Base-by-base conservation (phyloP, 30 jellyfish, hydroid and myxozoan genomes). In the Phacellophora camtschatica region DNA sequence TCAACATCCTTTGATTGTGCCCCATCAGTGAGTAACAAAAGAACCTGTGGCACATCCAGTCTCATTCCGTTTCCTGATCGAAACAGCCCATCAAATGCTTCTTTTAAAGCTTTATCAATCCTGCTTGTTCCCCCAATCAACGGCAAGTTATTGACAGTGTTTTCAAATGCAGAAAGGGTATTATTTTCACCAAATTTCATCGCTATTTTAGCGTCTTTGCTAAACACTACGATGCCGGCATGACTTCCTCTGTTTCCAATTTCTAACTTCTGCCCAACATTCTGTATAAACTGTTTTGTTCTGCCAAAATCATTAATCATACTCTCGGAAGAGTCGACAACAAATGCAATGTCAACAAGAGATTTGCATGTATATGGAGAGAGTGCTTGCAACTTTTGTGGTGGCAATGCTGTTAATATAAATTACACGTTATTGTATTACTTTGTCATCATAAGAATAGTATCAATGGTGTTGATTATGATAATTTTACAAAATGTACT, bases 11-110 rank as follows among this genome's bases (percentile, higher is more conserved):
- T 35, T 27, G 81, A 16, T 50, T 54, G 84, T 36, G 42, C 81
- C 8, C 86, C 81, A 33, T 73, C 86, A 36, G 94, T 66, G 27
- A 82, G 37, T 10, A 82, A 36, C 12, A 82, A 43, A 20, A 82
- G 81, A 8, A 80, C 74, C 51, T 55, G 37, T 39, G 91, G 91
- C 27, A 65, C 84, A 20, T 80, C 56, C 22, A 34, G 10, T 43
- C 91, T 63, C 84, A 49, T 53, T 50, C 94, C 94, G 33, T 82
- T 37, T 12, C 31, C 72, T 39, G 53, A 63, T 46, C 37, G 29
- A 70, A 82, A 82, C 94, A 82, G 19, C 12, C 56, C 84, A 22
- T 68, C 53, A 53, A 13, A 67, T 2, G 81, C 82, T 32, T 34
- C 28, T 37, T 41, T 58, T 66, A 82, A 22, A 15, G 86, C 94